Percentiles rank a stretch among this genome's conserved stretches.
Evolutionary conservation across 2,888 invertebrate species (phyloP).

Genomic region (Plagiodera versicolora): DNA sequence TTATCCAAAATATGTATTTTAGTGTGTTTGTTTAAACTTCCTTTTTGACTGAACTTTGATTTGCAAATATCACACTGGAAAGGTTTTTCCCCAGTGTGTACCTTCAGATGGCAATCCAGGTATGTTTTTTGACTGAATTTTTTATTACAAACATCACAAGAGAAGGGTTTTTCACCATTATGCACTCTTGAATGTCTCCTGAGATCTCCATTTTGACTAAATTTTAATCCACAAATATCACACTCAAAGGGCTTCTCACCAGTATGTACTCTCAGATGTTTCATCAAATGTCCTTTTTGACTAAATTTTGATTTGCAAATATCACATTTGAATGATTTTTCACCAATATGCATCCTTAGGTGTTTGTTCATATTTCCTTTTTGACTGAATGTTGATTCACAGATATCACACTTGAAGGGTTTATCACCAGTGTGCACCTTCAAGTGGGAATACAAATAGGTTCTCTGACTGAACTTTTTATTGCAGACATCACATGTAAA

Average conservation of each 20-base stretch:
- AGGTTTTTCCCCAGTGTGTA: slow-evolving; percentile 45
- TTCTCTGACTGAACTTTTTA: too few species aligned
- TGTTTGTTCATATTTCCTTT: slow-evolving; percentile 28
- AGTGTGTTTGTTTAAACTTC: slow-evolving; percentile 7
- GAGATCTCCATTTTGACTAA: slow-evolving; percentile 21
- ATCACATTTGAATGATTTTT: slow-evolving; percentile 35
- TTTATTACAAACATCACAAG: slow-evolving; percentile 44
- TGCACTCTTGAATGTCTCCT: slow-evolving; percentile 46
- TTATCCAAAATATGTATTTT: slow-evolving; percentile 42
- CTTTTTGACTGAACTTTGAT: slow-evolving; percentile 5
- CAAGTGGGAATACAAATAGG: too few species aligned
- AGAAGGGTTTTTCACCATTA: slow-evolving; percentile 46
- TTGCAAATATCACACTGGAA: neutral
- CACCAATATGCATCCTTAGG: slow-evolving; percentile 21
- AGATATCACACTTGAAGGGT: slow-evolving; percentile 26
- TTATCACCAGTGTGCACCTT: slow-evolving; percentile 22
- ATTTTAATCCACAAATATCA: too few species aligned
- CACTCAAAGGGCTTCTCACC: too few species aligned
- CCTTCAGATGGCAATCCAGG: slow-evolving; percentile 47
- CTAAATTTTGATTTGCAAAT: slow-evolving; percentile 29
- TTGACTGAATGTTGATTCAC: slow-evolving; percentile 27
- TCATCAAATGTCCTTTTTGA: slow-evolving; percentile 23
- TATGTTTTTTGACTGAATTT: slow-evolving; percentile 46
- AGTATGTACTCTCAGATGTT: too few species aligned
- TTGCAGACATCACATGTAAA: too few species aligned